Base-by-base conservation (phyloP, 2,888 invertebrate genomes). In the Crioceris asparagi region DNA sequence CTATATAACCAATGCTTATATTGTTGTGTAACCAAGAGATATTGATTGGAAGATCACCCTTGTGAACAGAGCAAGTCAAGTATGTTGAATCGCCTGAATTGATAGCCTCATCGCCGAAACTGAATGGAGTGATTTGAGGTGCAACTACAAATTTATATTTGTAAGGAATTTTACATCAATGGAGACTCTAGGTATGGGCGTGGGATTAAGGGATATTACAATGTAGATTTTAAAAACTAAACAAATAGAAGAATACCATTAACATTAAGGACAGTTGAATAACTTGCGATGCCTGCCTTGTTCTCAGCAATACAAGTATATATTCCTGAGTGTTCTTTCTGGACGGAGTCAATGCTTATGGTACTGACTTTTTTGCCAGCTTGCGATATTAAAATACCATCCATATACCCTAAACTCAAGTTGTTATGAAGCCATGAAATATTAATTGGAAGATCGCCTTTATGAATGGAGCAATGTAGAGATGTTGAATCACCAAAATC, bases 61-160 rank as follows among this genome's bases (percentile, higher is more conserved):
- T 83, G 32, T 75, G 72, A 26, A 84, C 77, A 66, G 80, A 76
- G 61, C 85, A 86, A 46, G 77, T 75, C 3, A 81, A 72, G 38
- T 82, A 82, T 25, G 80, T 78, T 45, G 78, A 73, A 46, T 85
- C 83, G 4, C 84, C 85, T 40, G 81, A 79, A 56, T 84, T 82
- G 30, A 83, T 75, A 38, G 81, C 72, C 49, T 82, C 80, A 34
- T 82, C 81, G 43, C 82, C 83, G 52, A 84, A 75, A 50, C 72
- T 70, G 60, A 80, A 74, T 31, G 77, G 77, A 54, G 72, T 68
- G 53, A 80, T 77, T 68, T 78, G 79, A 43, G 79, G 79, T 50
- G 74, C 70, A 61, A 79, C 79, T 79, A 66, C 49, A 59, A 40
- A 35, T 25, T 12, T 11, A 25, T 27, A 27, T 12, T 27, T 27